Evolutionary conservation across 1,140 invertebrate species (phyloP).

Genomic region (Apis dorsata): DNA sequence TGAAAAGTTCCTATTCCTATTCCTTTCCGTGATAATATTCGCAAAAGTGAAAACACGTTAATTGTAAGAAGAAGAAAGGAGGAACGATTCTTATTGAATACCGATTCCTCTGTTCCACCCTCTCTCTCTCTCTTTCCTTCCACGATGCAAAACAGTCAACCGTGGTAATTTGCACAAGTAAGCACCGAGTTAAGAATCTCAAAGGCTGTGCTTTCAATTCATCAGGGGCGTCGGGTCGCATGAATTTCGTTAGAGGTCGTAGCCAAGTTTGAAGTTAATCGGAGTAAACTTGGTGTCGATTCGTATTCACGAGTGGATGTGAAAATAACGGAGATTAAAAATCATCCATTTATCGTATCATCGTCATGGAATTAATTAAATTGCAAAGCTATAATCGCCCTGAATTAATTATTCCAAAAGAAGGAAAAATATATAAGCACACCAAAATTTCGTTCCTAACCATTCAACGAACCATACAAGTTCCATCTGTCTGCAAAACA

Average conservation of each 20-base stretch:
- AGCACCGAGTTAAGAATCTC: constrained; percentile 58
- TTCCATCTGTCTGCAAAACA: too few species aligned
- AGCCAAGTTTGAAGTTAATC: constrained; percentile 51
- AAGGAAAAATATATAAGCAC: too few species aligned
- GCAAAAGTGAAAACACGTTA: constrained; percentile 42
- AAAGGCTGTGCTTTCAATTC: constrained; percentile 52
- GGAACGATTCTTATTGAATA: constrained; percentile 10
- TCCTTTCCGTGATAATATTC: constrained; percentile 39
- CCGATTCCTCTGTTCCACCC: too few species aligned
- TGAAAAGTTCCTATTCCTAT: too few species aligned
- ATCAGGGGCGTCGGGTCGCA: constrained; percentile 38
- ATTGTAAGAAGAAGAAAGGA: constrained; percentile 38
- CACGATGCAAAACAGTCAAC: constrained; percentile 50
- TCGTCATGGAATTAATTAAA: too few species aligned
- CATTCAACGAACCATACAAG: too few species aligned
- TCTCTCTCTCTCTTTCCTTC: not conserved
- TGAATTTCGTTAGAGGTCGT: constrained; percentile 43
- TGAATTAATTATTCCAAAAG: too few species aligned
- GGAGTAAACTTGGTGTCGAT: constrained; percentile 34
- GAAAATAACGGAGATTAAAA: constrained; percentile 28
- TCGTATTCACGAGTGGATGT: constrained; percentile 25
- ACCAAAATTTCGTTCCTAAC: too few species aligned
- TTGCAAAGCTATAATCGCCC: too few species aligned
- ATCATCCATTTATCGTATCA: not conserved
- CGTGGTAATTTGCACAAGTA: constrained; percentile 55